These are phyloP conservation scores for Pteronura brasiliensis DNA, from an alignment of 2,113 vertebrate genomes.

Conservation along the genomic window DNA sequence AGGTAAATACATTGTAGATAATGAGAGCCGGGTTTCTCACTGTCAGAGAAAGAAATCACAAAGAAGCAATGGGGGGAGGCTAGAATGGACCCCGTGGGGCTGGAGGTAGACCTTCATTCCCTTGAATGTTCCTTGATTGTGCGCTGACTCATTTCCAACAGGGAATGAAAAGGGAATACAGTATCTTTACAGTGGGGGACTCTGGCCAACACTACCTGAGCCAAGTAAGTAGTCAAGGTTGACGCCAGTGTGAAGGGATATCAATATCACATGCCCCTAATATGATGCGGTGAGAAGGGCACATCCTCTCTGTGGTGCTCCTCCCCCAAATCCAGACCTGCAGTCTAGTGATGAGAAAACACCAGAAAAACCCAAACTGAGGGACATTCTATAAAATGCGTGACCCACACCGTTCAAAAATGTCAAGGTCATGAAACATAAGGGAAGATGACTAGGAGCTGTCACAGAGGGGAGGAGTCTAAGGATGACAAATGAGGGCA, in stretches of 20 bases:
- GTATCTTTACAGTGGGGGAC: background rate
- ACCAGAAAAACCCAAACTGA: background rate
- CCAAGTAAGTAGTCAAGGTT: background rate
- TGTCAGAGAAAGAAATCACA: background rate
- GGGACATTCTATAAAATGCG: background rate
- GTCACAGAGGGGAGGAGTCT: background rate
- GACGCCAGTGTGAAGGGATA: background rate
- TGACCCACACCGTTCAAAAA: background rate
- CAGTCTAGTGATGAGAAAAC: background rate
- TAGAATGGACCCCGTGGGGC: background rate
- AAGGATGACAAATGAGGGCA: background rate
- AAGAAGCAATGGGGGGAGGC: background rate
- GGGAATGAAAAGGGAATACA: background rate
- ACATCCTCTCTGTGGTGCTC: background rate
- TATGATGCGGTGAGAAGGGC: accelerated
- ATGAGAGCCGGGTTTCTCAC: background rate
- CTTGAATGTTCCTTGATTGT: background rate
- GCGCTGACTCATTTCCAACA: background rate
- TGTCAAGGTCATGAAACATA: background rate
- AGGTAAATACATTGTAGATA: background rate
- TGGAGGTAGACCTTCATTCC: background rate
- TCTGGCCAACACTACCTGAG: too few species aligned
- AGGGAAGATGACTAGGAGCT: background rate
- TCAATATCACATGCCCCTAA: background rate
- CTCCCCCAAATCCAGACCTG: background rate